Evolutionary conservation across 2,113 vertebrate species (phyloP), one percentile per base, ranked within the genome.

Genomic region (Saimiri boliviensis): DNA sequence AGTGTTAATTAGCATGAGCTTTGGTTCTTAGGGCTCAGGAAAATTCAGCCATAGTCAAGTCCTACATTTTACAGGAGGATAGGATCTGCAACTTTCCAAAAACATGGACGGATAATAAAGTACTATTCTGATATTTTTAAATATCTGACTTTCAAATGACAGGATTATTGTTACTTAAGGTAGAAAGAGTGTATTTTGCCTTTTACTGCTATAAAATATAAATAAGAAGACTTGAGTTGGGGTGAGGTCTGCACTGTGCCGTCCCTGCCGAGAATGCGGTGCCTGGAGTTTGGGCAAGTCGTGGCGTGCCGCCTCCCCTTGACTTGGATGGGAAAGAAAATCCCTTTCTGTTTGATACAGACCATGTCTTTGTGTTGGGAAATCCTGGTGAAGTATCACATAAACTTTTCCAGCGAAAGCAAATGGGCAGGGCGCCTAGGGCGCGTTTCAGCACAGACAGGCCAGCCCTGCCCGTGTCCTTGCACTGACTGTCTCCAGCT

Each of bases 381-480:
- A 98, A 98, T 96, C 95, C 94, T 97, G 93, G 90, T 93, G 97
- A 93, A 97, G 97, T 98, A 97, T 97, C 98, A 86, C 95, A 95
- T 96, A 93, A 98, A 98, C 97, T 97, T 93, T 91, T 68, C 94
- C 80, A 96, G 97, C 19, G 76, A 94, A 88, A 93, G 97, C 97
- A 95, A 93, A 86, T 92, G 68, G 98, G 83, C 82, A 95, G 76
- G 97, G 97, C 93, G 79, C 95, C 42, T 30, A 25, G 76, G 30
- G 71, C 32, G 13, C n/a, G 12, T 45, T 13, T 30, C 74, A 14
- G 20, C 40, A 12, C 73, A n/a, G 40, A 37, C 12, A 52, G 20
- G n/a, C 80, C 23, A 21, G 40, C 40, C 12, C 32, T 6, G 5
- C 5, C 6, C 0, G 1, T 0, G 40, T 23, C 12, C 23, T 14